These are phyloP conservation scores for Hipposideros armiger DNA, from an alignment of 2,113 vertebrate species.

Conservation along the genomic window DNA sequence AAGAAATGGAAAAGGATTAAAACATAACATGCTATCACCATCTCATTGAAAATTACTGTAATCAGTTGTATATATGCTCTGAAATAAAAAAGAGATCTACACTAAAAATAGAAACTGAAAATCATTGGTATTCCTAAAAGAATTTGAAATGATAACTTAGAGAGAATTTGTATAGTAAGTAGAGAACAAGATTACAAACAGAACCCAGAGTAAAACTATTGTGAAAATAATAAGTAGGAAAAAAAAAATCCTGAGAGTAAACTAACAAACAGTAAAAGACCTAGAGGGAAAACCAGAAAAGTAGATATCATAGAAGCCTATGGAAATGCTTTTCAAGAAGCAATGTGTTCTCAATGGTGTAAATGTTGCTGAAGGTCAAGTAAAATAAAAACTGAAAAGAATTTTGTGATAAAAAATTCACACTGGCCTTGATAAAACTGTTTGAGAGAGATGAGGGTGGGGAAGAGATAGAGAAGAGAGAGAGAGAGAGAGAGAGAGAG, in stretches of 20 bases:
- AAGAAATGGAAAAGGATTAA: neutral
- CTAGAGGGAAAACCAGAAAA: neutral
- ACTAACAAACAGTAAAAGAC: neutral
- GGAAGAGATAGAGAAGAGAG: no score
- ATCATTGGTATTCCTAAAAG: neutral
- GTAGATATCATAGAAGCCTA: neutral
- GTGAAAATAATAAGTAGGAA: neutral
- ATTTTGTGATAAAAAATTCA: neutral
- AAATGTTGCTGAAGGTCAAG: neutral
- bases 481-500: no score
- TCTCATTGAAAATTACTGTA: neutral
- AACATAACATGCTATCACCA: neutral
- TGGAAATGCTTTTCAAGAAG: neutral
- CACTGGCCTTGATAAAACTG: neutral
- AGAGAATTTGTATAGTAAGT: neutral
- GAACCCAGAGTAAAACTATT: neutral
- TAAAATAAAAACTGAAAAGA: neutral
- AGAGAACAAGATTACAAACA: neutral
- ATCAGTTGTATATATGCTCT: neutral
- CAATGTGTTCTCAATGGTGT: neutral
- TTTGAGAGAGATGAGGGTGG: no score
- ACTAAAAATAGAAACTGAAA: neutral
- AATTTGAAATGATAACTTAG: neutral
- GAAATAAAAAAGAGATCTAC: neutral
- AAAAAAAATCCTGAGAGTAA: neutral